Base-by-base conservation (phyloP, 2,113 vertebrate species). In the Ancistrus triradiatus region DNA sequence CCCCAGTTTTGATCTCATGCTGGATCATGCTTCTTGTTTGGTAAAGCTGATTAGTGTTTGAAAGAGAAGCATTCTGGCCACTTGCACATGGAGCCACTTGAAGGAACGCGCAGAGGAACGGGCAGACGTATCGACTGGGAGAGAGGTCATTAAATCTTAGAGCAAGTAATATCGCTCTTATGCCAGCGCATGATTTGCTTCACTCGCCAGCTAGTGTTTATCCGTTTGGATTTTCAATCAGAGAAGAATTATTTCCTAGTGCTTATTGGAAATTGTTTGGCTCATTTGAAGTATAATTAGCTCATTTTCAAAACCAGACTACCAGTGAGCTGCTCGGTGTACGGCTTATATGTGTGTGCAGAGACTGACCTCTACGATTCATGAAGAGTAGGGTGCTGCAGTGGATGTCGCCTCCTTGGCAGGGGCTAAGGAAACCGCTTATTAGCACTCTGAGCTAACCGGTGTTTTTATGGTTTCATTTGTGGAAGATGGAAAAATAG, bases 201-300 rank as follows among this genome's bases (percentile, higher is more conserved):
- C 27, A 24, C 51, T 43, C 43, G 44, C 22, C 50, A 7, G 17
- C 17, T 24, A 25, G 38, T 56, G 33, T 57, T 71, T 68, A 43
- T 53, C 37, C 33, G 56, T 52, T 31, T 1, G 11, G 42, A 44
- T 25, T 17, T 37, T 24, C 4, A 10, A 53, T 59, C 59, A 59
- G 59, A 70, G 55, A 48, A 40, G 53, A 52, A 57, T 27, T 50
- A 27, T 40, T 22, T 3, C 14, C 10, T n/a, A 27, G 57, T 19
- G 18, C 31, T 63, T 56, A 46, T 37, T 63, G 63, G 42, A 42
- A 61, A 50, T 44, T 40, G 44, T 42, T 40, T 44, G 46, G 25
- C 25, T 50, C 14, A 24, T 40, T 55, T 58, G 13, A 49, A 48
- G 57, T 63, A 58, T 51, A 74, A 74, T 66, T 62, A 55, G 52